Base-by-base conservation (phyloP, 2,797 vertebrate genomes). In the Hippoglossus hippoglossus region DNA sequence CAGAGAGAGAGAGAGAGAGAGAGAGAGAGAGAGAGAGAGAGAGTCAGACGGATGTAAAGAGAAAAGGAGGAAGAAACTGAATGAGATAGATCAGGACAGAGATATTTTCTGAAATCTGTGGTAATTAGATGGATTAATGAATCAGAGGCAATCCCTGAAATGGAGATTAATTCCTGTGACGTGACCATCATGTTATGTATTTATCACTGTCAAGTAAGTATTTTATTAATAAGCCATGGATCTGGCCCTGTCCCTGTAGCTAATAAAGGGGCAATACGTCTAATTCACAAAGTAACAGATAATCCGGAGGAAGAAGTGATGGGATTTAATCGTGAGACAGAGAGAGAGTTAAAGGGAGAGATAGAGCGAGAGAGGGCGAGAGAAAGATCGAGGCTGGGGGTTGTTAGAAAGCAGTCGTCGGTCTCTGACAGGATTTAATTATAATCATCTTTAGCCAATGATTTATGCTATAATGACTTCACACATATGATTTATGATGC, bases 101-200 rank as follows among this genome's bases (percentile, higher is more conserved):
- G 84, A 88, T 91, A 87, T 88, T 88, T 75, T 68, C 60, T 81
- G 71, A 87, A 85, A 87, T 89, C 72, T 83, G 72, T 34, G 68
- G 79, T 90, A 83, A 93, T 91, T 88, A 91, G 81, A 82, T 73
- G 76, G 81, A 91, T 90, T 92, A 91, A 93, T 92, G 89, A 92
- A 91, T 88, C 75, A 76, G 70, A 81, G 87, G 88, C 84, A 80
- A 90, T 89, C 75, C 66, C 41, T 52, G 56, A 83, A 93, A 92
- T 92, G 82, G 87, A 92, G 88, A 94, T 92, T 89, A 90, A 92
- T 93, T 83, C 77, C 67, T 75, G 44, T 74, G 87, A 90, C 79
- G 63, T 75, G 75, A 78, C 61, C 84, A 86, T 87, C 81, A 84
- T 89, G 83, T 92, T 87, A 67, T 71, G 79, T 90, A 93, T 94